phyloP scores from a whole-genome alignment of 2,888 invertebrate genomes.

The Cabera pusaria region DNA sequence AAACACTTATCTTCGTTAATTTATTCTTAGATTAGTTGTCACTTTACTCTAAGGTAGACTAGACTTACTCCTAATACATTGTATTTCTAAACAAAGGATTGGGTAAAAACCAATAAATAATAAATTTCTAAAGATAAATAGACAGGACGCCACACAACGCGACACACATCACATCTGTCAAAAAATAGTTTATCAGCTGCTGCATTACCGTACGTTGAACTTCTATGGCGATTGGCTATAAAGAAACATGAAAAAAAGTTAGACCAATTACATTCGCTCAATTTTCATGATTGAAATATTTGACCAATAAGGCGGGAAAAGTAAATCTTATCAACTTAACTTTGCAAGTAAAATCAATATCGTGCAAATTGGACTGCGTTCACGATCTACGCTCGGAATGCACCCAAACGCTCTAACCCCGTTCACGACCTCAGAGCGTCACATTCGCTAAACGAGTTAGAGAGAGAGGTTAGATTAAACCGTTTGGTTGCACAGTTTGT shows the following conservation, averaged over 20 bases:
- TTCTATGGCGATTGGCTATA: constrained; percentile 39
- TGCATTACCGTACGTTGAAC: constrained; percentile 48
- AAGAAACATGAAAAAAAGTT: not conserved
- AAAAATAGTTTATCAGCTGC: constrained; percentile 16
- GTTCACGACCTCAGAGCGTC: no score
- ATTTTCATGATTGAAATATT: not conserved
- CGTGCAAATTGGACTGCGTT: no score
- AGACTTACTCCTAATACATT: constrained; percentile 51
- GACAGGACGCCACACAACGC: constrained; percentile 66
- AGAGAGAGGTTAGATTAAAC: no score
- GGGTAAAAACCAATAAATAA: constrained; percentile 55
- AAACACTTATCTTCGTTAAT: constrained; percentile 18
- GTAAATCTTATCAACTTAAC: not conserved
- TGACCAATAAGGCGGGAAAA: constrained; percentile 1
- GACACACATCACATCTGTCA: constrained; percentile 49
- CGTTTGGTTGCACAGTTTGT: no score
- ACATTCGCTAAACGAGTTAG: no score
- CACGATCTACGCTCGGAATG: no score
- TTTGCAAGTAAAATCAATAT: no score
- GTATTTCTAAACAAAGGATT: constrained; percentile 55
- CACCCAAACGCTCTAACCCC: no score
- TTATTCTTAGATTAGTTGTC: constrained; percentile 27
- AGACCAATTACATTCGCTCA: constrained; percentile 34
- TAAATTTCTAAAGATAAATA: constrained; percentile 63
- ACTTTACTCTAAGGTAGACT: constrained; percentile 44